Evolutionary conservation across 2,113 vertebrate genomes (phyloP), one percentile per base, ranked within the genome.

Genomic region (Dipodomys stephensi): DNA sequence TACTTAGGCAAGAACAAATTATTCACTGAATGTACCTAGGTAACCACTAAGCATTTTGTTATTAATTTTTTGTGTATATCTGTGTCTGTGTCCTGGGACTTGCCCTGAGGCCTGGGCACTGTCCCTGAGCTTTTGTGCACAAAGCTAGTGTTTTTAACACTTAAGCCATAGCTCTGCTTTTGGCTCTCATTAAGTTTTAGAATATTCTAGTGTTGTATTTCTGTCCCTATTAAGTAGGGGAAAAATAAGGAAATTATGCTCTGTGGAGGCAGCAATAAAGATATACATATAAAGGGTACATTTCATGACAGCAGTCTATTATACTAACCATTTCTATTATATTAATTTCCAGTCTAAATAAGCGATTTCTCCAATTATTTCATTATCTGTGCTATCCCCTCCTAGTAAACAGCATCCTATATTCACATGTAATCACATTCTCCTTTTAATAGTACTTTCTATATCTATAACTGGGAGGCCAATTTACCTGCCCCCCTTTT

Each of bases 361-460:
- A 84, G 78, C 69, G 11, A 84, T 6, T 76, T 85, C 13, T 60
- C 57, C 74, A 87, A 87, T 77, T 72, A 94, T 53, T 16, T 90
- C 49, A 92, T 67, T 13, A 53, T 44, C 9, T 71, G 78, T 89
- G 18, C 65, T 65, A 74, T 68, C 53, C 10, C 68, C 16, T 35
- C 27, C 11, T 72, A 87, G 62, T 83, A 64, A 94, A 67, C 89
- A 74, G 87, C 11, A 87, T n/a, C 28, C 72, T 92, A 6, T 18
- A 84, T 77, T 93, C 62, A 85, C 27, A n/a, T 60, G 32, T 77
- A 68, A 76, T 80, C 69, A 88, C n/a, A 67, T 35, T 84, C 32
- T 87, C 74, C 69, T 86, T 79, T 12, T 49, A 60, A 88, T 7
- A 68, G 78, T 87, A 77, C 23, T 87, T 91, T 87, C 35, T 73